Percentiles rank a stretch among this genome's conserved stretches.
Conservation (phyloP, 2,888 invertebrate species). For the Lasioglossum morio region DNA sequence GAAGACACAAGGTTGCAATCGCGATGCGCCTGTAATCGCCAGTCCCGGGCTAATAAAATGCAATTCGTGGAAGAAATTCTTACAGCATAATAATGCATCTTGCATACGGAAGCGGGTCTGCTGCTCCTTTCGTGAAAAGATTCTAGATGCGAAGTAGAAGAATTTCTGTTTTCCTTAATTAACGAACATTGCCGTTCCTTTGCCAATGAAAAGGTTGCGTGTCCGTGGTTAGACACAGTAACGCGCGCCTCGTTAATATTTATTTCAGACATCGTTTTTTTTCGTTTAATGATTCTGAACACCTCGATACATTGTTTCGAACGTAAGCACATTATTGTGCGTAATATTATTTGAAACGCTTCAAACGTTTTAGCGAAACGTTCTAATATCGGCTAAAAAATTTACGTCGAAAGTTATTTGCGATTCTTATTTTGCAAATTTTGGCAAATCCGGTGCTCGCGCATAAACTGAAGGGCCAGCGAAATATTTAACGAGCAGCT, state of each 20-base stretch:
- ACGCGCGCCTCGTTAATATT: not conserved
- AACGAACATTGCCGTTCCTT: not conserved
- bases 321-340: not conserved
- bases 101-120: not conserved
- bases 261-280: not conserved
- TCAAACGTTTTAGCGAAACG: too few relatives aligned
- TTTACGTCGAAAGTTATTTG: not conserved
- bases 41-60: not conserved
- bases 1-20: constrained; percentile 1
- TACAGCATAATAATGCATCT: not conserved
- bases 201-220: not conserved
- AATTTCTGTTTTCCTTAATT: not conserved
- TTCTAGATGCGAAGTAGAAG: not conserved
- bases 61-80: constrained; percentile 8
- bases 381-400: too few relatives aligned
- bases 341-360: not conserved
- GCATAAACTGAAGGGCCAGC: not conserved
- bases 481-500: constrained; percentile 13
- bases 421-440: not conserved
- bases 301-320: not conserved
- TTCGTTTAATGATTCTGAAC: not conserved
- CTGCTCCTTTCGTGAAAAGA: not conserved
- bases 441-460: not conserved
- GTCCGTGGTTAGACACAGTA: not conserved
- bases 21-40: constrained; percentile 8